Evolutionary conservation across 2,113 vertebrate genomes (phyloP), one percentile per base, ranked within the genome.

Genomic region (Coreoperca whiteheadi): DNA sequence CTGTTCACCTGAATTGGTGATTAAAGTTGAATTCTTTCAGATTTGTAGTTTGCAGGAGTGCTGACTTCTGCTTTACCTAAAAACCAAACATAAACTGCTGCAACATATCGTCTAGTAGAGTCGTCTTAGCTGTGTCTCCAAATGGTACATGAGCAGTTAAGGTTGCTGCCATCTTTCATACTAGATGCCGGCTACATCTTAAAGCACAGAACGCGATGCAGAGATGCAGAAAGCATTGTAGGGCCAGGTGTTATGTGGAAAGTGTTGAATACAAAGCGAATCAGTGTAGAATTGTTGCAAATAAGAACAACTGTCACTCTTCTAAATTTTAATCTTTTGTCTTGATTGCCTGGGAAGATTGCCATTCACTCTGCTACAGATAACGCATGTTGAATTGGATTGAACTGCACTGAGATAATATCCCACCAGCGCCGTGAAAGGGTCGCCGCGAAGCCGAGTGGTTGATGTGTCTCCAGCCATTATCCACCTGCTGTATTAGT

Each of bases 321-420:
- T 56, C 43, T 60, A 30, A 50, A 69, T 69, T 72, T 63, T 72
- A 81, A 88, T 88, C 73, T 75, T 72, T 86, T 65, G 53, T 69
- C 51, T 4, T 79, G 84, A 84, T 84, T 77, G 64, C 12, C 77
- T 53, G 39, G 25, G n/a, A 43, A 72, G 83, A 88, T 88, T 86
- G 64, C 68, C 75, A 80, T 59, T 74, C 72, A 53, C 79, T 83
- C 46, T 5, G 60, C 54, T 7, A 0, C 60, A 11, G 60, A 60
- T 69, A 30, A 76, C 59, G 61, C 81, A 12, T 43, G 66, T 28
- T 76, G 74, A 72, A n/a, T 61, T 54, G 56, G 77, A 84, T 67
- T 73, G 71, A 79, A 75, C 7, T 74, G 71, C 84, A 74, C 37
- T 37, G 74, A 84, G 81, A 77, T 88, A 84, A 87, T 84, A 74